These are phyloP conservation scores for Ditylenchus dipsaci DNA, from an alignment of 1,140 invertebrate species.

Conservation along the genomic window DNA sequence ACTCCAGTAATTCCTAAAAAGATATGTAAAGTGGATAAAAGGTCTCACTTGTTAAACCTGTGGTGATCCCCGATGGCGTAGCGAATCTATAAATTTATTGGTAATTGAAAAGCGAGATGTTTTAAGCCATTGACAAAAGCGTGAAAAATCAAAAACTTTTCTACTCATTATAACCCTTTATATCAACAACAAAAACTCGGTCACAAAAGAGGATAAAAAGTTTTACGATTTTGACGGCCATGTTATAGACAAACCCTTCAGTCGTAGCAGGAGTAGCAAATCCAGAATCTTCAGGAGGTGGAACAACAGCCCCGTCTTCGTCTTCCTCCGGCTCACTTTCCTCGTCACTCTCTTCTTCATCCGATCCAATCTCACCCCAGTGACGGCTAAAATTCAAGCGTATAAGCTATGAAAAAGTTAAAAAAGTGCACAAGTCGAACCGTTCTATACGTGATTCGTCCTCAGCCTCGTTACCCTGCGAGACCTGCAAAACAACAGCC, in stretches of 20 bases:
- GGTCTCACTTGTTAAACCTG: constrained; percentile 52
- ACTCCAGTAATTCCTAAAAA: constrained; percentile 73
- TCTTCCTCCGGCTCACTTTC: constrained; percentile 64
- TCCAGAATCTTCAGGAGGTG: constrained; percentile 55
- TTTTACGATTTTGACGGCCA: background rate
- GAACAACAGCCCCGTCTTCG: constrained; percentile 62
- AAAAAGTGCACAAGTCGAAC: background rate
- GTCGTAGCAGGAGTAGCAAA: constrained; percentile 46
- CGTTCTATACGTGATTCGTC: background rate
- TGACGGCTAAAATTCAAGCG: constrained; percentile 82
- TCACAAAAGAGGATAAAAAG: too few relatives aligned
- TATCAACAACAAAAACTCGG: too few relatives aligned
- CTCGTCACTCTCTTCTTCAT: constrained; percentile 79
- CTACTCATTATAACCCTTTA: too few relatives aligned
- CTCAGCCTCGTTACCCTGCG: background rate
- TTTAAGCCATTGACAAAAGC: too few relatives aligned
- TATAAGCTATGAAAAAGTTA: background rate
- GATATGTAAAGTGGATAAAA: too few relatives aligned
- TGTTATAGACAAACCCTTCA: constrained; percentile 39
- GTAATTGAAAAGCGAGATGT: constrained; percentile 12
- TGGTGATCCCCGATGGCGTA: constrained; percentile 89
- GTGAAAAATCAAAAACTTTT: too few relatives aligned
- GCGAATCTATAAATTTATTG: constrained; percentile 64
- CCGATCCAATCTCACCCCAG: constrained; percentile 91
- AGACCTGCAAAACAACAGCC: background rate